phyloP scores from a whole-genome alignment of 1,140 invertebrate genomes.

The Apis mellifera region Amel_HAv3.1 CM009934.2:6763501-6764000 shows the following conservation, averaged over 20 bases:
- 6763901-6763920: too few species aligned
- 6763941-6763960: too few species aligned
- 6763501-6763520: constrained; percentile 77
- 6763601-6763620: constrained; percentile 67
- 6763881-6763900: too few species aligned
- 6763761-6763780: too few species aligned
- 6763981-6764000: too few species aligned
- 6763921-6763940: too few species aligned
- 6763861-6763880: too few species aligned
- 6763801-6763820: too few species aligned
- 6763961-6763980: too few species aligned
- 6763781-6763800: too few species aligned
- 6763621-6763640: constrained; percentile 70
- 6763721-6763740: constrained; percentile 66
- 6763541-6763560: constrained; percentile 74
- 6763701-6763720: constrained; percentile 72
- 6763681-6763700: constrained; percentile 70
- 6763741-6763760: not conserved
- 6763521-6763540: constrained; percentile 73
- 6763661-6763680: constrained; percentile 79
- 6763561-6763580: constrained; percentile 75
- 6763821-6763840: too few species aligned
- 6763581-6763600: constrained; percentile 76
- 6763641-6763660: constrained; percentile 72
- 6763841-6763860: too few species aligned